These are phyloP conservation scores for Drosophila azteca DNA, from an alignment of 1,140 invertebrate species.

Conservation along the genomic window DNA sequence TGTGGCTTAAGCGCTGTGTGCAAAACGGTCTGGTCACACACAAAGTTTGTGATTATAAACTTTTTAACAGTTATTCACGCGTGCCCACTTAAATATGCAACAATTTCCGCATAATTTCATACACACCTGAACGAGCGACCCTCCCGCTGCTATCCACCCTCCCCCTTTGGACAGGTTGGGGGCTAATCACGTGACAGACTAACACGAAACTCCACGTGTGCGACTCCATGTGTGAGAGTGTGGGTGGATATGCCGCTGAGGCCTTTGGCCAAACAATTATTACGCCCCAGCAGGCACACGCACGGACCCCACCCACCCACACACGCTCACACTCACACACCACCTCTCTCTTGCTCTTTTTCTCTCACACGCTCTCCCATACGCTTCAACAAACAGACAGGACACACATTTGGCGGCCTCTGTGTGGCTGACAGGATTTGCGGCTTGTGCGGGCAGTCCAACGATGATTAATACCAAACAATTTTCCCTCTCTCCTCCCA, in stretches of 20 bases:
- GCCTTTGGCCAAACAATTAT: constrained; percentile 71
- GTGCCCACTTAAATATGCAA: constrained; percentile 76
- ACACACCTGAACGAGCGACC: constrained; percentile 8
- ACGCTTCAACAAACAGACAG: constrained; percentile 49
- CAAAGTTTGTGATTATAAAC: constrained; percentile 52
- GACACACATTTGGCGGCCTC: constrained; percentile 48
- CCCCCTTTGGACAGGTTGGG: constrained; percentile 5
- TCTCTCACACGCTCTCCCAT: background rate
- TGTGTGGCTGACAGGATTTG: constrained; percentile 57
- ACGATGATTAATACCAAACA: constrained; percentile 72
- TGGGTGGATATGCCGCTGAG: constrained; percentile 42
- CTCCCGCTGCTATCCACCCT: too few species aligned
- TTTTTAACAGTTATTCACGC: constrained; percentile 69
- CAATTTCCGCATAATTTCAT: constrained; percentile 77
- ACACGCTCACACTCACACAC: too few species aligned
- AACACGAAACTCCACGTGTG: constrained; percentile 44
- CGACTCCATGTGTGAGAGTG: background rate
- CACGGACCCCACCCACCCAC: constrained; percentile 13
- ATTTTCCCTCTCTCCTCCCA: constrained; percentile 35
- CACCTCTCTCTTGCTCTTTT: background rate
- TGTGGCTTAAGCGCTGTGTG: background rate
- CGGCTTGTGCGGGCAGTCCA: constrained; percentile 51
- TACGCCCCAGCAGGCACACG: constrained; percentile 59
- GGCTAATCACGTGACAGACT: constrained; percentile 69
- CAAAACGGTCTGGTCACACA: constrained; percentile 28